A percentile compares a stretch with the other conserved stretches of the same genome.
phyloP scores from a whole-genome alignment of 2,797 vertebrate genomes.

The Lacerta agilis region DNA sequence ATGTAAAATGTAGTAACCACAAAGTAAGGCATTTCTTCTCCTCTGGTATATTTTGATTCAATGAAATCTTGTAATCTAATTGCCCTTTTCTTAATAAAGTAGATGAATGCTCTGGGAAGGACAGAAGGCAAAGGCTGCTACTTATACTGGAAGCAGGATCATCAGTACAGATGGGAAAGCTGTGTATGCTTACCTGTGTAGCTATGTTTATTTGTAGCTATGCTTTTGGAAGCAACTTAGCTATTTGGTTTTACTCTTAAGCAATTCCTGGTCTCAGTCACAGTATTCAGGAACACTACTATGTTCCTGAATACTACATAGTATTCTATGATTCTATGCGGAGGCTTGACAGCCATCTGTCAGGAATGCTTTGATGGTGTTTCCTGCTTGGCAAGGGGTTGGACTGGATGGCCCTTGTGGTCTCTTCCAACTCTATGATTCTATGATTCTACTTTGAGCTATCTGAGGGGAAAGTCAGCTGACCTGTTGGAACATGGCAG shows the following conservation, averaged over 20 bases:
- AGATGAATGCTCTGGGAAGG: background rate
- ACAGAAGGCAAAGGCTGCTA: background rate
- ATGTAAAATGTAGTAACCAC: background rate
- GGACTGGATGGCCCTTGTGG: no score
- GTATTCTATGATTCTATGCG: no score
- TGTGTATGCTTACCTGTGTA: background rate
- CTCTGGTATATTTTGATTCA: background rate
- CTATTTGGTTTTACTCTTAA: background rate
- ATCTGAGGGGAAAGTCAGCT: background rate
- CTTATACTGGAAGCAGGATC: background rate
- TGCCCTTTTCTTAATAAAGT: background rate
- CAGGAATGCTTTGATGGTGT: no score
- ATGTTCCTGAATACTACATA: no score
- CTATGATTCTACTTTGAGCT: no score
- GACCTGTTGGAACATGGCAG: background rate
- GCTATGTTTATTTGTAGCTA: background rate
- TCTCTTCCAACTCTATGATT: no score
- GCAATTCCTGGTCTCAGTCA: background rate
- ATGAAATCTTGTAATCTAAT: background rate
- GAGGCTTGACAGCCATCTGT: no score
- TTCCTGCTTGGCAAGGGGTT: no score
- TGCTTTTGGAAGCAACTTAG: background rate
- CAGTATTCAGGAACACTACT: background rate
- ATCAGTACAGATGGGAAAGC: background rate
- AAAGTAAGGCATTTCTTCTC: constrained; percentile 1